Evolutionary conservation across 2,113 vertebrate species (phyloP).

Genomic region (Columba janthina): DNA sequence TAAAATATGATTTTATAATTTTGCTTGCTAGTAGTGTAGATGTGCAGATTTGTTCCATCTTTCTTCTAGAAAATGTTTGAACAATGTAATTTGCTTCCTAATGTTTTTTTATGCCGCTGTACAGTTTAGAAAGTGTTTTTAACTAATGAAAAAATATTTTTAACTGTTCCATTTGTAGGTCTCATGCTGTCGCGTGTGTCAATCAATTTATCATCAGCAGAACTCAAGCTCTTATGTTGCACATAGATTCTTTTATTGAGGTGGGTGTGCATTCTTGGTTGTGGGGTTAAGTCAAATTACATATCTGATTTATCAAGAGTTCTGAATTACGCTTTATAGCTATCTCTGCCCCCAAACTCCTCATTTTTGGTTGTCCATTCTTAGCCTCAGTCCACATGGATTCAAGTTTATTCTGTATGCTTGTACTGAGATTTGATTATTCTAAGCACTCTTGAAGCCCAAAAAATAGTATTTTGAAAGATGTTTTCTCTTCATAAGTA

Average conservation of each 20-base stretch:
- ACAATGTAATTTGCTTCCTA: background rate
- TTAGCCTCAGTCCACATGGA: background rate
- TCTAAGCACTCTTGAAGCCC: background rate
- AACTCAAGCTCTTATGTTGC: conserved; percentile 97
- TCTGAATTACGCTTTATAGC: background rate
- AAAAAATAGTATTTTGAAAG: background rate
- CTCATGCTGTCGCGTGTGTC: conserved; percentile 96
- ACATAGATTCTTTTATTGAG: conserved; percentile 98
- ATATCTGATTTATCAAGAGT: background rate
- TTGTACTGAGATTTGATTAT: background rate
- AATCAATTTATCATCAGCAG: conserved; percentile 99
- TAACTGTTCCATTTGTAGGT: conserved; percentile 75
- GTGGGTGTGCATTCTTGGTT: conserved; percentile 63
- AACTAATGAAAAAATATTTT: background rate
- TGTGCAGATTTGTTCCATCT: background rate
- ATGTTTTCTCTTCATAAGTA: background rate
- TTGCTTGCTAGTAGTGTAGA: background rate
- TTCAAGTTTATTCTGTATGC: background rate
- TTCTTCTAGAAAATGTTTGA: background rate
- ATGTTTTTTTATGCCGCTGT: background rate
- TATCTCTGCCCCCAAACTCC: background rate
- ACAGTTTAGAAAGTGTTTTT: background rate
- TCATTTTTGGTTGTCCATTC: fast-evolving
- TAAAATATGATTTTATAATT: background rate
- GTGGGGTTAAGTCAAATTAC: background rate